Conservation (phyloP, 2,113 vertebrate genomes). For the Scartelaos histophorus region DNA sequence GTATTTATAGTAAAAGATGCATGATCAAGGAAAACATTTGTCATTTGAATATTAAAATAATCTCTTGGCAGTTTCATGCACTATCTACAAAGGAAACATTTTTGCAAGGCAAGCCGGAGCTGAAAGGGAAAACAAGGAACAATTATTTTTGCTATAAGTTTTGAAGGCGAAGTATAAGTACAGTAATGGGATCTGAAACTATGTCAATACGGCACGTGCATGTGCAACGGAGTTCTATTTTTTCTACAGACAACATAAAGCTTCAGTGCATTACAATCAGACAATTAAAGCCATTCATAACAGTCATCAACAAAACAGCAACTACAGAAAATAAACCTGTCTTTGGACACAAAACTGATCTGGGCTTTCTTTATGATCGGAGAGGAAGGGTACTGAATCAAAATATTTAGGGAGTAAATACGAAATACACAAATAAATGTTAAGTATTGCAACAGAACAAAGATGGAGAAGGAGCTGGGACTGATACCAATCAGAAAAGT, state of each 20-base stretch:
- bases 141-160: constrained; percentile 15
- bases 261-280: constrained; percentile 29
- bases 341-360: constrained; percentile 7
- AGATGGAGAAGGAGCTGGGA: constrained; percentile 41
- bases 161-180: neutral
- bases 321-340: constrained; percentile 12
- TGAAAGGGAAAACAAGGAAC: constrained; percentile 26
- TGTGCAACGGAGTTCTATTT: constrained; percentile 16
- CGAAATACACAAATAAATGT: constrained; percentile 24
- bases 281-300: constrained; percentile 46
- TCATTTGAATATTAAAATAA: neutral
- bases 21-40: neutral
- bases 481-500: constrained; percentile 44
- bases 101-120: constrained; percentile 17
- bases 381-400: constrained; percentile 26
- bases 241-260: constrained; percentile 15
- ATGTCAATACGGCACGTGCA: neutral
- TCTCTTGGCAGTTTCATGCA: neutral
- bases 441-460: constrained; percentile 41
- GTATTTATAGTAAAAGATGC: neutral
- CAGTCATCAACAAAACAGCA: neutral
- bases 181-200: constrained; percentile 1
- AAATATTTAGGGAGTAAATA: constrained; percentile 20
- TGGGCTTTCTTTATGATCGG: neutral
- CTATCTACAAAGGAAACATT: constrained; percentile 22